Evolutionary conservation across 2,797 vertebrate species (phyloP).

Genomic region (Tympanoctomys barrerae): DNA sequence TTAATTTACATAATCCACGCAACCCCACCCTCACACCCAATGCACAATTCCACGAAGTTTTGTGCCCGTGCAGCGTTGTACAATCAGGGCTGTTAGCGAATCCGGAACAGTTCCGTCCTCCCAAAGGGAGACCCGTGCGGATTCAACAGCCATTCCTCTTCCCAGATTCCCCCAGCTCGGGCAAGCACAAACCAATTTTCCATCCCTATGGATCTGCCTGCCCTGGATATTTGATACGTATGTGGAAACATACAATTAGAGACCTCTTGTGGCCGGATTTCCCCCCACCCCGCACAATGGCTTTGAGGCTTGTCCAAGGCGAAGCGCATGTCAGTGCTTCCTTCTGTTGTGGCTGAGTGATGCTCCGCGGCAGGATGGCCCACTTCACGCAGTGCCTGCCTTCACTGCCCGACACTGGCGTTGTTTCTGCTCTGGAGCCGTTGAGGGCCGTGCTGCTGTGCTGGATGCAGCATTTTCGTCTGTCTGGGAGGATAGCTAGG

Average conservation of each 20-base stretch:
- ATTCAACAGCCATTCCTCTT: neutral
- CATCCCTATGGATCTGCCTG: neutral
- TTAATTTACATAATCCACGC: neutral
- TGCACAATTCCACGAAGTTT: neutral
- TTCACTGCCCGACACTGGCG: neutral
- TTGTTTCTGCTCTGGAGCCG: neutral
- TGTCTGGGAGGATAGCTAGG: neutral
- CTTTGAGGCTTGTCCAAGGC: neutral
- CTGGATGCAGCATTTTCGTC: neutral
- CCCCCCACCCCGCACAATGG: neutral
- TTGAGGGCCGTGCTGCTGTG: neutral
- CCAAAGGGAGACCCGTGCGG: neutral
- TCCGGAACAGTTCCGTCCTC: neutral
- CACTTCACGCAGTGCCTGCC: neutral
- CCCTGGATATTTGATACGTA: neutral
- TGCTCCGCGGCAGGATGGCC: neutral
- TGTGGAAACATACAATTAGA: neutral
- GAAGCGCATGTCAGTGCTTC: neutral
- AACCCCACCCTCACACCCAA: neutral
- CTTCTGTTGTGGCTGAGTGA: constrained; percentile 2
- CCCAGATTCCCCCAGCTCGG: too few relatives aligned
- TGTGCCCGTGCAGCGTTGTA: neutral
- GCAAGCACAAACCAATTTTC: neutral
- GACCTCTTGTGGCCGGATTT: neutral
- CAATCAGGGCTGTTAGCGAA: neutral